A percentile compares a stretch with the other conserved stretches of the same genome.
These are phyloP conservation scores for Apodemia duryi DNA, from an alignment of 2,888 invertebrate species.

Conservation along the genomic window DNA sequence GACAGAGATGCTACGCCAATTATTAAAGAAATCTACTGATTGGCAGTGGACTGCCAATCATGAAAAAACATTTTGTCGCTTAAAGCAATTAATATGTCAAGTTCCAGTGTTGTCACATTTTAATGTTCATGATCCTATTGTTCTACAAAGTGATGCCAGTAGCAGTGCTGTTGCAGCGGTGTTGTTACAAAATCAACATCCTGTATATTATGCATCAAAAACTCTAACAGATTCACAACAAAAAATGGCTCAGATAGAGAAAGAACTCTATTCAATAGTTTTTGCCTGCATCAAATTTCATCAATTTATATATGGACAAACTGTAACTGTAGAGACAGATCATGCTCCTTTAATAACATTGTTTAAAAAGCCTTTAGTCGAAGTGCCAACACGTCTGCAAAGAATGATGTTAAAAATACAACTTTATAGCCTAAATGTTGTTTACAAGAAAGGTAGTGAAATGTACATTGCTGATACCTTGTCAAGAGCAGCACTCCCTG, in stretches of 20 bases:
- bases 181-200: conserved; percentile 23
- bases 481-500: conserved; percentile 29
- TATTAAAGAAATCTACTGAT: conserved; percentile 23
- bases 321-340: conserved; percentile 29
- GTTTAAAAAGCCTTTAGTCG: conserved; percentile 30
- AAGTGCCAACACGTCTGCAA: conserved; percentile 29
- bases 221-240: conserved; percentile 21
- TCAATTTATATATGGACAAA: conserved; percentile 30
- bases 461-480: conserved; percentile 32
- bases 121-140: conserved; percentile 24
- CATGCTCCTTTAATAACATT: conserved; percentile 29
- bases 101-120: conserved; percentile 24
- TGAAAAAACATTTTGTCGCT: conserved; percentile 12
- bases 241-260: conserved; percentile 29
- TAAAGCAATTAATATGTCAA: conserved; percentile 24
- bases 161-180: conserved; percentile 17
- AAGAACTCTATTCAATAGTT: conserved; percentile 31
- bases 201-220: conserved; percentile 27
- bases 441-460: conserved; percentile 27
- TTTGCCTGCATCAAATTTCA: conserved; percentile 29
- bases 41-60: conserved; percentile 25
- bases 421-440: conserved; percentile 27
- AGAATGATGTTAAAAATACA: conserved; percentile 29
- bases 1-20: conserved; percentile 19
- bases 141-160: conserved; percentile 20